Conservation (phyloP, 2,113 vertebrate genomes). For the Takifugu bimaculatus region DNA sequence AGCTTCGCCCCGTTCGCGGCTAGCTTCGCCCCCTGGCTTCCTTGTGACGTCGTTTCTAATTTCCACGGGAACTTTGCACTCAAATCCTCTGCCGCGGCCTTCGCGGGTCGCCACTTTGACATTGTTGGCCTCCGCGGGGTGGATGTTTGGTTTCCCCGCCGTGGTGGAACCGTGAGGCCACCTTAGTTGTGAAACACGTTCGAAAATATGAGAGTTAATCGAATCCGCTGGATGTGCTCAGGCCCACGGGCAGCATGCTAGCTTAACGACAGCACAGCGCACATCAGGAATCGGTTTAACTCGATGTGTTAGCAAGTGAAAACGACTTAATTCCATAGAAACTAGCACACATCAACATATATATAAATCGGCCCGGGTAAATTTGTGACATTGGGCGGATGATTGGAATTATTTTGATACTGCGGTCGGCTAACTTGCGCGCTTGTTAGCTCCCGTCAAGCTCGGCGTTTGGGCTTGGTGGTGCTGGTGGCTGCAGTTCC, state of each 20-base stretch:
- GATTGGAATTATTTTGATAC: constrained; percentile 29
- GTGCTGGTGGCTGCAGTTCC: constrained; percentile 52
- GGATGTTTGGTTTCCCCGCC: background rate
- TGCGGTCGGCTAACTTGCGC: constrained; percentile 36
- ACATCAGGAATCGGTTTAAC: constrained; percentile 3
- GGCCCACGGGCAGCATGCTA: constrained; percentile 55
- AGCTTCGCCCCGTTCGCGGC: constrained; percentile 25
- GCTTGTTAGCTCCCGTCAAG: constrained; percentile 19
- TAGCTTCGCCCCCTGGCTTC: constrained; percentile 49
- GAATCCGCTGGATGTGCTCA: constrained; percentile 29
- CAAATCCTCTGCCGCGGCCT: constrained; percentile 21
- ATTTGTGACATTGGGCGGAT: background rate
- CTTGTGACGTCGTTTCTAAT: constrained; percentile 84
- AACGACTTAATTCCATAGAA: accelerated
- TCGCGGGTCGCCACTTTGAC: background rate
- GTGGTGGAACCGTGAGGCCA: background rate
- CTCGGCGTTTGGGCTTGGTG: constrained; percentile 33
- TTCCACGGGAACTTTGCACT: constrained; percentile 58
- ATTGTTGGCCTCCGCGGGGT: background rate
- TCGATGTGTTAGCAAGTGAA: background rate
- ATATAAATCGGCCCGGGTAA: background rate
- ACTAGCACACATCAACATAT: background rate
- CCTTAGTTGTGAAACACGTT: constrained; percentile 46
- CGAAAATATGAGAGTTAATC: constrained; percentile 29
- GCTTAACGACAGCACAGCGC: constrained; percentile 22